phyloP scores from a whole-genome alignment of 2,888 invertebrate genomes.

The Toxonevra muliebris region DNA sequence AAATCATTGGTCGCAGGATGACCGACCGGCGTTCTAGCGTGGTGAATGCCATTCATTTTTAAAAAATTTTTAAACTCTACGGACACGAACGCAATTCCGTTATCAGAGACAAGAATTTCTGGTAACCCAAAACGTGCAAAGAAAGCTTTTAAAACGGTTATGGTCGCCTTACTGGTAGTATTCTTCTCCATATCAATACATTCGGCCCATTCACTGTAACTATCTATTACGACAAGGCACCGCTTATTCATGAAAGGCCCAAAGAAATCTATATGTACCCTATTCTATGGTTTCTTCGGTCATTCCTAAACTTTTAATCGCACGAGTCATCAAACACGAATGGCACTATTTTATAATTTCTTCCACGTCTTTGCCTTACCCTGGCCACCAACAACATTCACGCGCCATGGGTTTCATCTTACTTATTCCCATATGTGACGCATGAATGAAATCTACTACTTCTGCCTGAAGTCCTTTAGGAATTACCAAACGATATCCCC shows the following conservation, averaged over 20 bases:
- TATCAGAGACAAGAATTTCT: constrained; percentile 44
- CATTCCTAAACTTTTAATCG: too few relatives aligned
- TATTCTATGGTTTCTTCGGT: background rate
- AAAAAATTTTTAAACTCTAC: constrained; percentile 42
- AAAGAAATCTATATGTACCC: constrained; percentile 6
- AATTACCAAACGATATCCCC: constrained; percentile 28
- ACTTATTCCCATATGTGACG: constrained; percentile 36
- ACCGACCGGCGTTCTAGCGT: constrained; percentile 33
- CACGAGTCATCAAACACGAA: constrained; percentile 31
- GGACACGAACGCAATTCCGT: constrained; percentile 45
- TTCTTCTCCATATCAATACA: constrained; percentile 38
- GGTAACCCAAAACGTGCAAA: constrained; percentile 49
- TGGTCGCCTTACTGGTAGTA: constrained; percentile 30
- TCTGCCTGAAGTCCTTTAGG: background rate
- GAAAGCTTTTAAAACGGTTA: constrained; percentile 25
- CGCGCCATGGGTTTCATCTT: constrained; percentile 40
- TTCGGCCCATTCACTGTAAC: constrained; percentile 44
- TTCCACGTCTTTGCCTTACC: constrained; percentile 43
- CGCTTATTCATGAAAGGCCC: background rate
- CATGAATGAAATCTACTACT: constrained; percentile 25
- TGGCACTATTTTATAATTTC: constrained; percentile 35
- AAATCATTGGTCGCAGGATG: constrained; percentile 36
- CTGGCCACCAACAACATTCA: constrained; percentile 44
- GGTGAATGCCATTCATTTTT: constrained; percentile 34
- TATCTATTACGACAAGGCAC: too few relatives aligned